Evolutionary conservation across 2,888 invertebrate species (phyloP).

Genomic region (Coelinius sp.): DNA sequence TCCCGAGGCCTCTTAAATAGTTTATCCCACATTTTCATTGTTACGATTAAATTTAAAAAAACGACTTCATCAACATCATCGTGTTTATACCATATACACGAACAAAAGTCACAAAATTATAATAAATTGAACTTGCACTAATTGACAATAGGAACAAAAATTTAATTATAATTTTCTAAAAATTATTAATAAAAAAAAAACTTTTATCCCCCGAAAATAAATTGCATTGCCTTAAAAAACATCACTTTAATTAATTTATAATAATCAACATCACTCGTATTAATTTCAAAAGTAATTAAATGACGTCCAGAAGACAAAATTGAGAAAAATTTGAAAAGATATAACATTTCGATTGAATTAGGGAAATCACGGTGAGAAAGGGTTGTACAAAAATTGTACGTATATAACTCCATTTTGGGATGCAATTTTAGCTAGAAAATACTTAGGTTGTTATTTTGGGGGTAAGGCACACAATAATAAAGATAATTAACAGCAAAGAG

Average conservation of each 20-base stretch:
- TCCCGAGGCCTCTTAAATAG: too few species aligned
- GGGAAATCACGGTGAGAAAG: slow-evolving; percentile 34
- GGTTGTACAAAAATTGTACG: slow-evolving; percentile 55
- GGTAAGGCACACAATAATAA: not conserved
- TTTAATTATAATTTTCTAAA: slow-evolving; percentile 35
- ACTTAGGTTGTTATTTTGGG: slow-evolving; percentile 63
- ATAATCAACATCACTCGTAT: slow-evolving; percentile 9
- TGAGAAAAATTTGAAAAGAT: not conserved
- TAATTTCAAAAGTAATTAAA: not conserved
- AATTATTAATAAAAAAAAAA: not conserved
- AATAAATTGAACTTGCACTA: slow-evolving; percentile 55
- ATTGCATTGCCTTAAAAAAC: not conserved
- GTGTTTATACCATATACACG: too few species aligned
- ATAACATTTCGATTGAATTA: not conserved
- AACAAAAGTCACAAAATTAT: slow-evolving; percentile 36
- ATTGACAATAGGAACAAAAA: slow-evolving; percentile 62
- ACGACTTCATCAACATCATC: slow-evolving; percentile 42
- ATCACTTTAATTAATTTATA: slow-evolving; percentile 11
- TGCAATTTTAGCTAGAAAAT: slow-evolving; percentile 58
- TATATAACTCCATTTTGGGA: slow-evolving; percentile 63
- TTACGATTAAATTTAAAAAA: slow-evolving; percentile 31
- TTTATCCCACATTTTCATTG: not conserved
- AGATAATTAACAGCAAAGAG: not conserved
- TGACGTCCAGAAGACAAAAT: slow-evolving; percentile 20
- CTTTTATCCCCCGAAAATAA: not conserved